A percentile compares a stretch with the other conserved stretches of the same genome.
Conservation (phyloP, 2,888 invertebrate genomes). For the Lucinisca nassula region DNA sequence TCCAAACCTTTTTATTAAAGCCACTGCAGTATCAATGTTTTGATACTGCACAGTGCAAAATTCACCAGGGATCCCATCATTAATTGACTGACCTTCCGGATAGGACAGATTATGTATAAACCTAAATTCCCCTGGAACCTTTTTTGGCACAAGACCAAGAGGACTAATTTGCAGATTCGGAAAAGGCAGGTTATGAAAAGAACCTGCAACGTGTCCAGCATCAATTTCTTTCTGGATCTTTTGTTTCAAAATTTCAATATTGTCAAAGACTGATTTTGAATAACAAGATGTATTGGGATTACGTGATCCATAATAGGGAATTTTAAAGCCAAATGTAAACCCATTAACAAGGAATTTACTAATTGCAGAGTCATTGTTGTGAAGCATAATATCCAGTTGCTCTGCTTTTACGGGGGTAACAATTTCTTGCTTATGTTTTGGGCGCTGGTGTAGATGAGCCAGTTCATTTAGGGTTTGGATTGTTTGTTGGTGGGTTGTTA, state of each 20-base stretch:
- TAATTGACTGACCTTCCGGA: not conserved
- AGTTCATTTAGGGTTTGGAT: not conserved
- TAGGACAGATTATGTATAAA: conserved; percentile 4
- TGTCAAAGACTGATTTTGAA: not conserved
- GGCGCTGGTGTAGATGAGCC: not conserved
- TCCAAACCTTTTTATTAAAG: not conserved
- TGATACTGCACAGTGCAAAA: conserved; percentile 10
- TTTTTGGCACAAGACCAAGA: conserved; percentile 18
- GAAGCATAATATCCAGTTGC: not conserved
- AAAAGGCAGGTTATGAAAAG: not conserved
- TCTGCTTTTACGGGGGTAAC: not conserved
- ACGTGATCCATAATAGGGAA: not conserved
- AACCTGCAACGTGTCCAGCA: not conserved
- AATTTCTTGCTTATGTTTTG: not conserved
- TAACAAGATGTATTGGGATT: not conserved
- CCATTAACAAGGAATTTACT: not conserved
- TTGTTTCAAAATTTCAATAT: not conserved
- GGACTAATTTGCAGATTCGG: conserved; percentile 4
- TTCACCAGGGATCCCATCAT: not conserved
- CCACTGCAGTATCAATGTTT: not conserved
- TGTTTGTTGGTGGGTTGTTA: not conserved
- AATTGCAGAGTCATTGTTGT: not conserved
- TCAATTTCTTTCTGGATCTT: not conserved
- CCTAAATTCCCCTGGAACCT: not conserved
- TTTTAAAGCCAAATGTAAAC: not conserved